Percentiles rank a stretch among this genome's conserved stretches.
phyloP scores from a whole-genome alignment of 2,888 invertebrate genomes.

The Polyploca ridens region DNA sequence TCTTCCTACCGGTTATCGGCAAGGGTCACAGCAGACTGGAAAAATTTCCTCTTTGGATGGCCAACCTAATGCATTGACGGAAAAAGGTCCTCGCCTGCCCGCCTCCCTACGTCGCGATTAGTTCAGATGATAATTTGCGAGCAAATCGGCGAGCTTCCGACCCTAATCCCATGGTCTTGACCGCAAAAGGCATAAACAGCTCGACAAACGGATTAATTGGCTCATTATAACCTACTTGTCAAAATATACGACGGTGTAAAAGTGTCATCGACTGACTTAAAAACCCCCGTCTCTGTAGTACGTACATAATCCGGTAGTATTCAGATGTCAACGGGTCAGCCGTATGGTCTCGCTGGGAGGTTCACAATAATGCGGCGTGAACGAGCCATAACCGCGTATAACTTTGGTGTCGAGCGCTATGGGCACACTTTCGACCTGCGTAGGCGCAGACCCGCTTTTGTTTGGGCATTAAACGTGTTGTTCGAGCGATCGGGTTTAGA shows the following conservation, averaged over 20 bases:
- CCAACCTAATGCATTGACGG: too few relatives aligned
- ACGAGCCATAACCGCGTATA: conserved; percentile 30
- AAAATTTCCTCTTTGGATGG: too few relatives aligned
- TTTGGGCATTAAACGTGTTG: background rate
- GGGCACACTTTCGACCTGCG: conserved; percentile 61
- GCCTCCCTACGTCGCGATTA: too few relatives aligned
- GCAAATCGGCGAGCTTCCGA: too few relatives aligned
- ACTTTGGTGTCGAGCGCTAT: conserved; percentile 38
- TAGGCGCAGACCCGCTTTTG: conserved; percentile 42
- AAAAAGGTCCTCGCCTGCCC: too few relatives aligned
- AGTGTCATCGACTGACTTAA: conserved; percentile 3
- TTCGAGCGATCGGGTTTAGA: background rate
- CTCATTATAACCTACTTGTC: background rate
- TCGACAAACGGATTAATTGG: too few relatives aligned
- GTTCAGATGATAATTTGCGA: too few relatives aligned
- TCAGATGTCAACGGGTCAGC: conserved; percentile 43
- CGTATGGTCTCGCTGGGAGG: conserved; percentile 20
- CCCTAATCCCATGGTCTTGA: too few relatives aligned
- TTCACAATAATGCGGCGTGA: conserved; percentile 32
- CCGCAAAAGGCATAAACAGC: too few relatives aligned
- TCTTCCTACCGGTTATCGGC: too few relatives aligned
- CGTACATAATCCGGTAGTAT: conserved; percentile 41
- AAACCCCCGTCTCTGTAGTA: background rate
- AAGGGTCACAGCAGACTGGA: too few relatives aligned
- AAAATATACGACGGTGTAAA: background rate